These are phyloP conservation scores for Craniophora ligustri DNA, from an alignment of 2,888 invertebrate species.

Conservation along the genomic window DNA sequence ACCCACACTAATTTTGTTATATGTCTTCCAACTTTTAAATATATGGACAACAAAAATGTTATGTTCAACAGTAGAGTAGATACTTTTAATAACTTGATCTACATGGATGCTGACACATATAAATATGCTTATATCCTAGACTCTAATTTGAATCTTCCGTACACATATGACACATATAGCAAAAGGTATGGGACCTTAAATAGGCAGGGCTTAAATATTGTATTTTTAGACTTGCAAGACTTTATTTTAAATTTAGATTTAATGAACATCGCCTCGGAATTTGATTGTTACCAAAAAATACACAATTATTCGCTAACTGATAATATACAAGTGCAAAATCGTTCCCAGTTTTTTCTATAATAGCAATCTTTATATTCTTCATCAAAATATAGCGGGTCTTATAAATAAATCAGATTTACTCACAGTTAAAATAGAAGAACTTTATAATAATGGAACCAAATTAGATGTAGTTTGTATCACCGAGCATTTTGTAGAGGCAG, in stretches of 20 bases:
- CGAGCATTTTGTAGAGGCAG: not conserved
- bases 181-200: not conserved
- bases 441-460: not conserved
- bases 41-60: too few species aligned
- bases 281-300: too few species aligned
- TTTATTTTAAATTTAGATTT: not conserved
- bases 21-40: not conserved
- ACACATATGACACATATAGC: constrained; percentile 1
- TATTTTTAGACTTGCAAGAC: too few species aligned
- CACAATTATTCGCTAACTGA: too few species aligned
- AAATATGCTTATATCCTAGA: constrained; percentile 4
- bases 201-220: not conserved
- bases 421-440: not conserved
- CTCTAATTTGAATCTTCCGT: not conserved
- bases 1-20: not conserved
- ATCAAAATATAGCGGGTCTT: too few species aligned
- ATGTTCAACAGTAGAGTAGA: constrained; percentile 7
- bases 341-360: constrained; percentile 2
- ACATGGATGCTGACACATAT: constrained; percentile 1
- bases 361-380: not conserved
- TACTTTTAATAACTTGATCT: constrained; percentile 3
- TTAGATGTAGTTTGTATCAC: not conserved
- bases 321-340: not conserved
- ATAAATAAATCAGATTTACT: not conserved
- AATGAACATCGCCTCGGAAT: not conserved